These are phyloP conservation scores for Dolichotis patagonum DNA, from an alignment of 2,113 vertebrate species.

Conservation along the genomic window DNA sequence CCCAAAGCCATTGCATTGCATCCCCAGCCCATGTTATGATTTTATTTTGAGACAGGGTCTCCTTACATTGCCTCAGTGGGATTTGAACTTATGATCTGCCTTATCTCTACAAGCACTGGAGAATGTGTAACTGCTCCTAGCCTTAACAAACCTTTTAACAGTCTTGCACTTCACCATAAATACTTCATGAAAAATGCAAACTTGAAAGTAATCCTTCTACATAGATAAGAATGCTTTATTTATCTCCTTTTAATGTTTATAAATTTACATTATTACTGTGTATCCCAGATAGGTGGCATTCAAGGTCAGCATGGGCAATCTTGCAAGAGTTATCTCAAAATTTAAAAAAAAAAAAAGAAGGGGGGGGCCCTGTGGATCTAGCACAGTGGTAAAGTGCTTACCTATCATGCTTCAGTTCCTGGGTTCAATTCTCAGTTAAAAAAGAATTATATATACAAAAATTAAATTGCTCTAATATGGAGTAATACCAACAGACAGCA, in stretches of 20 bases:
- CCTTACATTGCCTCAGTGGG: background rate
- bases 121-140: background rate
- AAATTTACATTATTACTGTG: background rate
- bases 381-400: background rate
- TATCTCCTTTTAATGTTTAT: background rate
- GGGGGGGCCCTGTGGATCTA: background rate
- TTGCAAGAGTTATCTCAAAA: background rate
- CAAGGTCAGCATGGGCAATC: background rate
- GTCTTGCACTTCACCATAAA: background rate
- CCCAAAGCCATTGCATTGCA: background rate
- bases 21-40: background rate
- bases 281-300: background rate
- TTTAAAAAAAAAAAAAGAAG: background rate
- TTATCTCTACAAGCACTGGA: background rate
- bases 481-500: background rate
- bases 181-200: slow-evolving; percentile 7
- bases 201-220: background rate
- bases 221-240: background rate
- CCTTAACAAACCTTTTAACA: background rate
- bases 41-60: background rate
- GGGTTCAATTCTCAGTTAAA: slow-evolving; percentile 8
- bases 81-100: background rate
- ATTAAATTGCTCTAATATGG: background rate
- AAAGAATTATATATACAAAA: too few relatives aligned
- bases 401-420: background rate